Base-by-base conservation (phyloP, 2,888 invertebrate genomes). In the Parnassius orleans region DNA sequence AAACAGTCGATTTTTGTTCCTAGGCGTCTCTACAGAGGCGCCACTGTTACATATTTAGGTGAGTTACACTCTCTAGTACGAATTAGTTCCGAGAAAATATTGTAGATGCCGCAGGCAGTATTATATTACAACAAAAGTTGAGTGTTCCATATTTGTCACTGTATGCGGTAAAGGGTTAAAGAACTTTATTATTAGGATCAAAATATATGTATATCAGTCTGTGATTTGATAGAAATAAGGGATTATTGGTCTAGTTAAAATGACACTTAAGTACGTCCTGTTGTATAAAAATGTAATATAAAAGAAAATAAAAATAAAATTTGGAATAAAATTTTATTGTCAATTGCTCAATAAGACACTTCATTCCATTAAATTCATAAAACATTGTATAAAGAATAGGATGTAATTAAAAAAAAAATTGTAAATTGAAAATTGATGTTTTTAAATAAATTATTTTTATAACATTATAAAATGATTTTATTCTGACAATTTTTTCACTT, bases 211-310 rank as follows among this genome's bases (percentile, higher is more conserved):
- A 33, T 33, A 33, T 33, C 33, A 33, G 33, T 83, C 86, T 86
- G 86, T 86, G 86, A 86, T 86, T 79, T 80, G 79, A 76, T 80
- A 76, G 78, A 73, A 64, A 66, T 81, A 78, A 79, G 77, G 66
- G 69, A 67, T 64, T 66, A 61, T 11, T 58, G 42, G 50, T 56
- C 44, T 60, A 57, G 57, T 57, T 64, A 53, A 14, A 48, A 10
- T 48, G 14, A 14, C 14, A 48, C 46, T n/a, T 33, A 33, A 33
- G 33, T 33, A 33, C 33, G 33, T 33, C 33, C 33, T 33, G 33
- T 33, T 33, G 33, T 33, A 7, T 33, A 33, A 33, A 33, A 33
- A 33, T 33, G 24, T 33, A 7, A 33, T 56, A 33, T 56, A 56
- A 48, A 51, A 44, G 44, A 54, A 64, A 58, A 53, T 43, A 60